Base-by-base conservation (phyloP, 2,888 invertebrate genomes). In the Acrobasis suavella region DNA sequence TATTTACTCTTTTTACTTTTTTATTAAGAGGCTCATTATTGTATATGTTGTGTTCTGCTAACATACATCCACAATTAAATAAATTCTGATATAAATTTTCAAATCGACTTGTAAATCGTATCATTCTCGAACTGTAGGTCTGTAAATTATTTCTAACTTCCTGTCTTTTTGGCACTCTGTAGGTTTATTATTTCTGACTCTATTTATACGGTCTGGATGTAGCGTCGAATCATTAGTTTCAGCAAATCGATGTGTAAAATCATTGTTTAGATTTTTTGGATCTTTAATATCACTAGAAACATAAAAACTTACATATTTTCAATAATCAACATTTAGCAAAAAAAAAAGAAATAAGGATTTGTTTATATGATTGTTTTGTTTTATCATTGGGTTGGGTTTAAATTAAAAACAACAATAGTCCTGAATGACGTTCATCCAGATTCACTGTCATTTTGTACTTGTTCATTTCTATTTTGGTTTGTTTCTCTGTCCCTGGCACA, bases 401-500 rank as follows among this genome's bases (percentile, higher is more conserved):
- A 32, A 32, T 7, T 32, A 7, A 32, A 50, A 12, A 16, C 16
- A 16, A 17, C 9, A 16, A 9, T 50, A 50, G 50, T 17, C 12
- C 55, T 59, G 59, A 64, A 67, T 67, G 68, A 67, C 65, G 62
- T 70, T 66, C 70, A 71, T 73, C 67, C 72, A 72, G 76, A 72
- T 70, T 70, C 72, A 70, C 68, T 74, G 71, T 73, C 78, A 70
- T 72, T 80, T 82, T 80, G 81, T 81, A 84, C 80, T 83, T 88
- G 79, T 86, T 88, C 78, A 86, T 86, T 86, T 87, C 78, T 81
- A 72, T 84, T 83, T 86, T 82, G 79, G 78, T 83, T 86, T 83
- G 77, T 62, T 55, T 62, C 85, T 89, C 83, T 89, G 81, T 84
- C 86, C 89, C 88, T 89, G 86, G 91, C 91, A 91, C 90, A 77